Percentiles rank a stretch among this genome's conserved stretches.
These are phyloP conservation scores for Mesorhabditis spiculigera DNA, from an alignment of 2,888 invertebrate genomes.

Conservation along the genomic window DNA sequence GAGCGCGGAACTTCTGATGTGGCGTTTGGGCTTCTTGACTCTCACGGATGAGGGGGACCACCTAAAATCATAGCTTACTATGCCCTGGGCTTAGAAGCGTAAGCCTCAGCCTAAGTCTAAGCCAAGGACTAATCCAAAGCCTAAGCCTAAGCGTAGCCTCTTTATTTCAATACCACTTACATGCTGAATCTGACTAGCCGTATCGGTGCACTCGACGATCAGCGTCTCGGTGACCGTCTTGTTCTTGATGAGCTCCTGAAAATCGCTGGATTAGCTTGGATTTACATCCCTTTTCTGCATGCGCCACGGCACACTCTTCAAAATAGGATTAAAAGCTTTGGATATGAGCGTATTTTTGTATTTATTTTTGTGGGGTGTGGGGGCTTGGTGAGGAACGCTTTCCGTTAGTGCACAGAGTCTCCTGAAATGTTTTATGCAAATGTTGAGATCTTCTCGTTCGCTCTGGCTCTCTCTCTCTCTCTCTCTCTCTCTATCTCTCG, in stretches of 20 bases:
- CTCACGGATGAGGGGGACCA: conserved; percentile 43
- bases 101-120: not conserved
- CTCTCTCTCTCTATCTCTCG: too few species aligned
- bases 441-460: too few species aligned
- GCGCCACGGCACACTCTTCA: too few species aligned
- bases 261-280: not conserved
- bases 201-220: conserved; percentile 60
- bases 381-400: too few species aligned
- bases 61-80: conserved; percentile 17
- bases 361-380: too few species aligned
- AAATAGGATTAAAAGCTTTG: too few species aligned
- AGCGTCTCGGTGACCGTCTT: conserved; percentile 35
- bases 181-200: conserved; percentile 60
- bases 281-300: too few species aligned
- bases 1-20: conserved; percentile 48
- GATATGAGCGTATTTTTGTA: too few species aligned
- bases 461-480: too few species aligned
- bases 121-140: not conserved
- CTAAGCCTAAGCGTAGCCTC: not conserved
- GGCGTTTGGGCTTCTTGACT: conserved; percentile 33
- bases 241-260: conserved; percentile 39
- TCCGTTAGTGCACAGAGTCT: too few species aligned
- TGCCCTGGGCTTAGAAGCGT: not conserved
- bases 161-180: not conserved
- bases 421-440: too few species aligned